phyloP scores from a whole-genome alignment of 2,113 vertebrate species.

The Puntigrus tetrazona region DNA sequence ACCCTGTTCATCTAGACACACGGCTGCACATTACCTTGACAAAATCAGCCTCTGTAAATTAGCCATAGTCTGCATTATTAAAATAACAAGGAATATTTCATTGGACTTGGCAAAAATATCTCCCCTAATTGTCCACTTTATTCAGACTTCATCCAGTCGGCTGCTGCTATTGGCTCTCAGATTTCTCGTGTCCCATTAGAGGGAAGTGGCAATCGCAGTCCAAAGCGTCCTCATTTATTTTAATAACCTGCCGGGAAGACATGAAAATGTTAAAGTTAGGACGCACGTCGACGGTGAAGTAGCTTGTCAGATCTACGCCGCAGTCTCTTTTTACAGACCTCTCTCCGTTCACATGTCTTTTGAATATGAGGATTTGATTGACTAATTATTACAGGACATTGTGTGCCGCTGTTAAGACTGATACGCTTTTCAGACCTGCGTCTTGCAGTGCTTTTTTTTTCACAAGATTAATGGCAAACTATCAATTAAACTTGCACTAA shows the following conservation, averaged over 20 bases:
- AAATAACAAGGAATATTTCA: slow-evolving; percentile 99
- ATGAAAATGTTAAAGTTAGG: slow-evolving; percentile 95
- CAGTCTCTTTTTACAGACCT: slow-evolving; percentile 85
- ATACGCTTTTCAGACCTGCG: slow-evolving; percentile 60
- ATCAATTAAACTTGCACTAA: background rate
- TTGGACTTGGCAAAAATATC: slow-evolving; percentile 84
- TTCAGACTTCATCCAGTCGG: slow-evolving; percentile 82
- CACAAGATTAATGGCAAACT: background rate
- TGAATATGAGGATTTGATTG: slow-evolving; percentile 66
- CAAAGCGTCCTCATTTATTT: slow-evolving; percentile 96
- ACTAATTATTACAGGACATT: slow-evolving; percentile 86
- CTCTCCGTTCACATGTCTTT: slow-evolving; percentile 73
- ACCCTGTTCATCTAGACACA: slow-evolving; percentile 87
- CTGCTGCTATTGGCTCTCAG: slow-evolving; percentile 83
- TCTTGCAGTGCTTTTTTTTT: background rate
- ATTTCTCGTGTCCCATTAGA: slow-evolving; percentile 90
- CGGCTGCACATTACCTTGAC: slow-evolving; percentile 90
- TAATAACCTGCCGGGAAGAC: slow-evolving; percentile 98
- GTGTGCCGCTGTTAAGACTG: slow-evolving; percentile 78
- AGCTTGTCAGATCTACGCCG: slow-evolving; percentile 89
- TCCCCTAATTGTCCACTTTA: slow-evolving; percentile 98
- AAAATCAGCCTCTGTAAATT: slow-evolving; percentile 91
- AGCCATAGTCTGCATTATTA: slow-evolving; percentile 95
- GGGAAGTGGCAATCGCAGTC: slow-evolving; percentile 79
- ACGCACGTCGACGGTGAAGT: slow-evolving; percentile 88